phyloP scores from a whole-genome alignment of 2,797 vertebrate genomes.

The Mormyrops boulengeri region DNA sequence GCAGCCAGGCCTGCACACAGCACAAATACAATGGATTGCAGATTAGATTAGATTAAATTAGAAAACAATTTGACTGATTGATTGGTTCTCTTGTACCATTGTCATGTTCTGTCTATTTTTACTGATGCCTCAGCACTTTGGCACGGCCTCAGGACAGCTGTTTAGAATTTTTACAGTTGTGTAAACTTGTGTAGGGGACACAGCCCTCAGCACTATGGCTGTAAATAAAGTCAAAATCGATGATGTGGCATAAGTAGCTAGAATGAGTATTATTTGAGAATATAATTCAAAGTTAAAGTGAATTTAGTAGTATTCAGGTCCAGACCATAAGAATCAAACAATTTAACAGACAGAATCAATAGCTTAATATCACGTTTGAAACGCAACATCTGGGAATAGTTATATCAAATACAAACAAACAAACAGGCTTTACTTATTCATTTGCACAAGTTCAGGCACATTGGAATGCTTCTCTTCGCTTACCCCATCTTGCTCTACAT shows the following conservation, averaged over 20 bases:
- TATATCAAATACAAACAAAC: neutral
- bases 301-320: neutral
- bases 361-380: neutral
- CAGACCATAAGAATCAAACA: neutral
- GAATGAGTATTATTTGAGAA: neutral
- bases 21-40: too few species aligned
- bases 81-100: neutral
- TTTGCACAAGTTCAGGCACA: neutral
- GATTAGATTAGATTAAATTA: too few species aligned
- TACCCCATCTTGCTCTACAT: neutral
- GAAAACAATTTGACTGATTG: neutral
- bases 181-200: neutral
- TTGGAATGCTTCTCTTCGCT: neutral
- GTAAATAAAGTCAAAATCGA: neutral
- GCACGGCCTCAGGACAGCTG: neutral
- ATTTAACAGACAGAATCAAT: neutral
- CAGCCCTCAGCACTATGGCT: neutral
- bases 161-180: neutral
- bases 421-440: neutral
- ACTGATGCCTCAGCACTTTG: neutral
- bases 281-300: neutral
- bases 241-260: neutral
- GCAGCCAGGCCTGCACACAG: too few species aligned
- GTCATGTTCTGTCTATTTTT: neutral
- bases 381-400: neutral